These are phyloP conservation scores for Drosophila leontia DNA, from an alignment of 1,140 invertebrate species.

Conservation along the genomic window DNA sequence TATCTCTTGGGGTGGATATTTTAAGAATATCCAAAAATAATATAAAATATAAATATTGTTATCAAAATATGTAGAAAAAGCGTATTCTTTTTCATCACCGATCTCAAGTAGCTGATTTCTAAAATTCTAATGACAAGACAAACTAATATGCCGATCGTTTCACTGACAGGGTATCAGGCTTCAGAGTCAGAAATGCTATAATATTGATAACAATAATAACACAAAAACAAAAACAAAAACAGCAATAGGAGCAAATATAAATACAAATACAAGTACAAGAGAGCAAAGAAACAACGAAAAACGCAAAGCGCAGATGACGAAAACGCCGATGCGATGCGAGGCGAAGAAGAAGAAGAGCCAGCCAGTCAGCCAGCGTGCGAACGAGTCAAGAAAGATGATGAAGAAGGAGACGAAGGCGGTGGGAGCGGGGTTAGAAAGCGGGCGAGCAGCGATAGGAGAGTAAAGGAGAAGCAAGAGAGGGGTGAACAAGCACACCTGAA, in stretches of 20 bases:
- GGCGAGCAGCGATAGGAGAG: constrained; percentile 1
- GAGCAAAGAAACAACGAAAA: constrained; percentile 19
- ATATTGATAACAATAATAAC: constrained; percentile 71
- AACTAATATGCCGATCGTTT: constrained; percentile 20
- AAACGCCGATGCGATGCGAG: constrained; percentile 40
- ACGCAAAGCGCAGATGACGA: constrained; percentile 45
- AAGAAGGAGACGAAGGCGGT: background rate
- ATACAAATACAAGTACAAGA: constrained; percentile 8
- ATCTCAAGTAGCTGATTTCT: background rate
- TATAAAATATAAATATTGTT: background rate
- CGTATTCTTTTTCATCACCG: too few relatives aligned
- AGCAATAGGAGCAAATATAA: constrained; percentile 15
- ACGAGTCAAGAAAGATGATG: constrained; percentile 1
- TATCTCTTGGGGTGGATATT: background rate
- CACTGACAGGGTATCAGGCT: constrained; percentile 22
- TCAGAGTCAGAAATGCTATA: constrained; percentile 37
- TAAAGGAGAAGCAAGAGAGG: constrained; percentile 3
- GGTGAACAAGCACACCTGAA: constrained; percentile 39
- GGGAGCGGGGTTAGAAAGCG: constrained; percentile 6
- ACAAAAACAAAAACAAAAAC: constrained; percentile 32
- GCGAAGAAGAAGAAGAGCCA: constrained; percentile 4
- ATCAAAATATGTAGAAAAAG: background rate
- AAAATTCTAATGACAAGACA: background rate
- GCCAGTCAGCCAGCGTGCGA: background rate
- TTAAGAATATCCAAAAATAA: too few relatives aligned